Conservation (phyloP, 2,113 vertebrate species). For the Labrus mixtus region DNA sequence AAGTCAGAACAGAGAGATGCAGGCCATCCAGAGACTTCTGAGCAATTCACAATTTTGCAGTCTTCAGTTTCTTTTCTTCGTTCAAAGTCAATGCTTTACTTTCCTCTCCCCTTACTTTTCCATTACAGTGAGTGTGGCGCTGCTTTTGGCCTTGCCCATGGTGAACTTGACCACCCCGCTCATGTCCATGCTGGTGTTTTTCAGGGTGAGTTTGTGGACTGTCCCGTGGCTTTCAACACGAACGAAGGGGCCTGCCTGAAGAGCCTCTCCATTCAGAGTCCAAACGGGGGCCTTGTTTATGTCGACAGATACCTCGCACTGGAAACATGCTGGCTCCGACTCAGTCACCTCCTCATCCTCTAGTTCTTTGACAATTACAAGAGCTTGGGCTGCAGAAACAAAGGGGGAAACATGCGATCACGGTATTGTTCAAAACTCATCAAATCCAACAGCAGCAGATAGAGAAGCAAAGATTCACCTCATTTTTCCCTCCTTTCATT, state of each 20-base stretch:
- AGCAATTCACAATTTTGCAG: background rate
- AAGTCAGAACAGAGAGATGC: background rate
- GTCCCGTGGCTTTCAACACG: slow-evolving; percentile 77
- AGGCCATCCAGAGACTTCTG: slow-evolving; percentile 3
- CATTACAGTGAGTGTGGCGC: slow-evolving; percentile 70
- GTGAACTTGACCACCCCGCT: slow-evolving; percentile 82
- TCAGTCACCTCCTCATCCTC: slow-evolving; percentile 77
- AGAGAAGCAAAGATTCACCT: too few species aligned
- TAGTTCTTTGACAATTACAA: slow-evolving; percentile 78
- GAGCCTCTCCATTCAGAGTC: slow-evolving; percentile 81
- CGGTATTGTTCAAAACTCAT: too few species aligned
- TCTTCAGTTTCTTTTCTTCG: slow-evolving; percentile 4
- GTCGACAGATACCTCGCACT: slow-evolving; percentile 83
- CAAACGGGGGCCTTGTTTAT: slow-evolving; percentile 79
- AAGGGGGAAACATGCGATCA: too few species aligned
- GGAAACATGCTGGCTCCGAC: slow-evolving; percentile 72
- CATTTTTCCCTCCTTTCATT: too few species aligned
- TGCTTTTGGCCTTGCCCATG: slow-evolving; percentile 81
- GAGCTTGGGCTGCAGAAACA: slow-evolving; percentile 72
- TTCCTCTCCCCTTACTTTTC: slow-evolving; percentile 24
- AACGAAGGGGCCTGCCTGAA: slow-evolving; percentile 68
- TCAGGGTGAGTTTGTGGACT: slow-evolving; percentile 81
- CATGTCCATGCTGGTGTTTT: slow-evolving; percentile 75
- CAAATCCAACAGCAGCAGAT: too few species aligned
- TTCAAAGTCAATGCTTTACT: slow-evolving; percentile 26